Conservation (phyloP, 2,888 invertebrate genomes). For the Lycophotia porphyrea region DNA sequence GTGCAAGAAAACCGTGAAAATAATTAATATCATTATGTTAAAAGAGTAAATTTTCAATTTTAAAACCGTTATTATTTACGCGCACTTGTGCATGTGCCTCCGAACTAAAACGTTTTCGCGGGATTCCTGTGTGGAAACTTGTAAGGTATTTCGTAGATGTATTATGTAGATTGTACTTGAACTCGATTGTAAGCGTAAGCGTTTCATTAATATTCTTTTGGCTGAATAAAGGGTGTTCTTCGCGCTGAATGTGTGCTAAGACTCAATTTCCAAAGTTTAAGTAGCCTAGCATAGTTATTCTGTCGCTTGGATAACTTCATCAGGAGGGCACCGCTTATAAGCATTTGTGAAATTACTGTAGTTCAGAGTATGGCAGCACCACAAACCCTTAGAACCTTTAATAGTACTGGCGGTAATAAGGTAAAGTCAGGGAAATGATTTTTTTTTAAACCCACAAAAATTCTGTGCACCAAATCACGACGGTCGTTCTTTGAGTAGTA, state of each 20-base stretch:
- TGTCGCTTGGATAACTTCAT: neutral
- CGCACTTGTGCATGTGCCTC: neutral
- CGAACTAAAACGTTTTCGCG: conserved; percentile 25
- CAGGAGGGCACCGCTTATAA: neutral
- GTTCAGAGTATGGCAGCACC: neutral
- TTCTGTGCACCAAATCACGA: neutral
- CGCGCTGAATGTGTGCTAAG: neutral
- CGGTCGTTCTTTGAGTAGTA: neutral
- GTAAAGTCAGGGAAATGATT: too few relatives aligned
- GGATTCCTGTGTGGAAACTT: conserved; percentile 33
- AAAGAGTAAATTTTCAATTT: neutral
- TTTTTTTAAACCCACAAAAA: neutral
- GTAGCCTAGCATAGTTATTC: neutral
- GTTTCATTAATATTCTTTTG: conserved; percentile 27
- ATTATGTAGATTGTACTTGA: conserved; percentile 43
- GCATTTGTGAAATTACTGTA: neutral
- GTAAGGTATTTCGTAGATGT: conserved; percentile 22
- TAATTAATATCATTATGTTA: too few relatives aligned
- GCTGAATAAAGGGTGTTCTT: conserved; percentile 1
- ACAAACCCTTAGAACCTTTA: neutral
- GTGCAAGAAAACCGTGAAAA: neutral
- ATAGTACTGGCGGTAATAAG: too few relatives aligned
- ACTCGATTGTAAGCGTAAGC: conserved; percentile 7
- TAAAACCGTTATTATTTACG: neutral
- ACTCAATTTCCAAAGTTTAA: conserved; percentile 11